A percentile compares a stretch with the other conserved stretches of the same genome.
phyloP scores from a whole-genome alignment of 2,888 invertebrate species.

The Drosophila cracens region DNA sequence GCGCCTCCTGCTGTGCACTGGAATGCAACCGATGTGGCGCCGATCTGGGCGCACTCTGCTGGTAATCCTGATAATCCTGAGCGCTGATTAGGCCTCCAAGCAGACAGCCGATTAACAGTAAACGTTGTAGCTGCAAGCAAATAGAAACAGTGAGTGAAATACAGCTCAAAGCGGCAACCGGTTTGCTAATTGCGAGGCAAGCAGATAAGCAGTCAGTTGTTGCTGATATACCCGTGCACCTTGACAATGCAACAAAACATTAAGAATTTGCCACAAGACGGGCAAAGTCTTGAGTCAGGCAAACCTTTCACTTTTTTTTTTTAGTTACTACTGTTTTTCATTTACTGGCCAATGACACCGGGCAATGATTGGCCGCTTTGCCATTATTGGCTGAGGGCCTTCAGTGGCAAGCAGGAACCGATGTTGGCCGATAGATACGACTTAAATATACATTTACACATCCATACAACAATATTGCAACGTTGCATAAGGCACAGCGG shows the following conservation, averaged over 20 bases:
- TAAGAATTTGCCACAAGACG: conserved; percentile 48
- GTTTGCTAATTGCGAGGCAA: conserved; percentile 58
- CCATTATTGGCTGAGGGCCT: conserved; percentile 48
- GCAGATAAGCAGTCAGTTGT: conserved; percentile 4
- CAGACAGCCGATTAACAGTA: conserved; percentile 73
- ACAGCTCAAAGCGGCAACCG: conserved; percentile 53
- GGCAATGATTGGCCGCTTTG: conserved; percentile 30
- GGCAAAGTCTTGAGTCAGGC: conserved; percentile 47
- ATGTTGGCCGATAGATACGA: conserved; percentile 38
- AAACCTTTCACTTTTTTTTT: conserved; percentile 77
- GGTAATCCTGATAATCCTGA: conserved; percentile 85
- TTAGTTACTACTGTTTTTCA: neutral
- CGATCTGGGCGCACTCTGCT: conserved; percentile 79
- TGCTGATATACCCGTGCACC: conserved; percentile 53
- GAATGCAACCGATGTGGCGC: conserved; percentile 82
- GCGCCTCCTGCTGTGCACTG: conserved; percentile 67
- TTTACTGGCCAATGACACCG: conserved; percentile 75
- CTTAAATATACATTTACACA: conserved; percentile 13
- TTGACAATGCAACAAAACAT: conserved; percentile 60
- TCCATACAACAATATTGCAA: conserved; percentile 22
- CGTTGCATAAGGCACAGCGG: conserved; percentile 65
- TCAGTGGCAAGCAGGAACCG: conserved; percentile 82
- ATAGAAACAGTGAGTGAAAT: conserved; percentile 7
- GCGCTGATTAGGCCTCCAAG: conserved; percentile 67
- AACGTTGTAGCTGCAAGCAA: conserved; percentile 70